A percentile compares a stretch with the other conserved stretches of the same genome.
Evolutionary conservation across 2,113 vertebrate genomes (phyloP).

Genomic region (Pan troglodytes): DNA sequence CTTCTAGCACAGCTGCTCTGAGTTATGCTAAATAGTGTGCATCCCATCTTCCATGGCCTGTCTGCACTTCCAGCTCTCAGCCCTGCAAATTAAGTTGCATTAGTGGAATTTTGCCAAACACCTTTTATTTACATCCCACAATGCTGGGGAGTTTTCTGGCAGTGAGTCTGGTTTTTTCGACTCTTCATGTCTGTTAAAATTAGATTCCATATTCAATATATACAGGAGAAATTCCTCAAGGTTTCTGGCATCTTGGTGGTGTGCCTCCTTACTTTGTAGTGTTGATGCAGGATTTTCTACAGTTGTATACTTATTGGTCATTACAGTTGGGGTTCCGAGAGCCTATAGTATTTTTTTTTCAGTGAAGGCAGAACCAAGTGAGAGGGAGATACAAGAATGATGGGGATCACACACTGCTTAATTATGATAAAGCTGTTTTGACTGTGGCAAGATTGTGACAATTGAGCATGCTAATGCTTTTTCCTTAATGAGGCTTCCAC

Average conservation of each 20-base stretch:
- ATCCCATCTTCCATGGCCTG: conserved; percentile 25
- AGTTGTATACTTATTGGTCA: neutral
- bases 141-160: conserved; percentile 46
- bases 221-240: conserved; percentile 25
- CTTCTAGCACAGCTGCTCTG: conserved; percentile 56
- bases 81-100: conserved; percentile 22
- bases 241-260: conserved; percentile 4
- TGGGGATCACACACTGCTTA: neutral
- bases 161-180: neutral
- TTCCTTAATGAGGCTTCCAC: neutral
- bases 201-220: neutral
- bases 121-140: conserved; percentile 52
- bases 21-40: conserved; percentile 22
- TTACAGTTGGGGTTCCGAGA: neutral
- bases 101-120: conserved; percentile 38
- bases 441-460: neutral
- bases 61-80: conserved; percentile 35
- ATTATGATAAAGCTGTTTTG: neutral
- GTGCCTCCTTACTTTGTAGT: neutral
- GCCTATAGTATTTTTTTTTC: neutral
- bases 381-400: neutral
- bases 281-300: neutral
- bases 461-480: neutral
- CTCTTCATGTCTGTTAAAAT: conserved; percentile 46
- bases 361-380: neutral